Percentiles rank a stretch among this genome's conserved stretches.
Evolutionary conservation across 1,140 invertebrate species (phyloP).

Genomic region (Trachelipus rathkii): DNA sequence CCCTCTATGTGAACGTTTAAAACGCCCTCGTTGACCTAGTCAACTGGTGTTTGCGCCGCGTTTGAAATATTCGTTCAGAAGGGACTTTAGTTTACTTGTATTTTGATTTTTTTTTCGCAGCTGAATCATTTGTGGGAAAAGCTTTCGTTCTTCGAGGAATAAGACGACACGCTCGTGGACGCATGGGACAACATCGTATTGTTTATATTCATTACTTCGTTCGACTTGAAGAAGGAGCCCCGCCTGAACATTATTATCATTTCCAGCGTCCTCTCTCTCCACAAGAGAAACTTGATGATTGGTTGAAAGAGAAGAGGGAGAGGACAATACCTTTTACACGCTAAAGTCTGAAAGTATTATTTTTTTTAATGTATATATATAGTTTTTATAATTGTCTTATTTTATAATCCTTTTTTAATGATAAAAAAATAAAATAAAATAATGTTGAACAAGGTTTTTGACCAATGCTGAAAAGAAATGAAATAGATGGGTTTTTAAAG

Average conservation of each 20-base stretch:
- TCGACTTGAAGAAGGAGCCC: slow-evolving; percentile 81
- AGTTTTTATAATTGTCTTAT: no score
- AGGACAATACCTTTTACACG: slow-evolving; percentile 42
- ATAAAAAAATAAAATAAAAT: no score
- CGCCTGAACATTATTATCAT: slow-evolving; percentile 74
- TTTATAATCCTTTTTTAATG: no score
- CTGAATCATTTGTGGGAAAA: slow-evolving; percentile 78
- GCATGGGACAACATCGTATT: slow-evolving; percentile 70
- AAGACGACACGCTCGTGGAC: slow-evolving; percentile 69
- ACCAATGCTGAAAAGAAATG: no score
- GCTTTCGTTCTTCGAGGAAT: slow-evolving; percentile 72
- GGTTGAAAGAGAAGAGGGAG: slow-evolving; percentile 57
- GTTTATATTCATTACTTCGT: slow-evolving; percentile 83
- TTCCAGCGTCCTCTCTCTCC: slow-evolving; percentile 59
- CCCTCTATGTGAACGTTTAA: no score
- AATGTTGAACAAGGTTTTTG: no score
- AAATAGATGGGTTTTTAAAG: no score
- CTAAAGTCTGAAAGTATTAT: background rate
- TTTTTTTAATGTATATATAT: no score
- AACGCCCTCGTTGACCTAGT: no score
- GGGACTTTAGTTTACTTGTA: no score
- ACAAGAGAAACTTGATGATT: slow-evolving; percentile 67
- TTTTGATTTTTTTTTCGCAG: slow-evolving; percentile 56
- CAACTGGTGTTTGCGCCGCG: no score
- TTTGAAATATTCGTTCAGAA: no score